Conservation (phyloP, 2,113 vertebrate genomes). For the Orientallactaga bullata region DNA sequence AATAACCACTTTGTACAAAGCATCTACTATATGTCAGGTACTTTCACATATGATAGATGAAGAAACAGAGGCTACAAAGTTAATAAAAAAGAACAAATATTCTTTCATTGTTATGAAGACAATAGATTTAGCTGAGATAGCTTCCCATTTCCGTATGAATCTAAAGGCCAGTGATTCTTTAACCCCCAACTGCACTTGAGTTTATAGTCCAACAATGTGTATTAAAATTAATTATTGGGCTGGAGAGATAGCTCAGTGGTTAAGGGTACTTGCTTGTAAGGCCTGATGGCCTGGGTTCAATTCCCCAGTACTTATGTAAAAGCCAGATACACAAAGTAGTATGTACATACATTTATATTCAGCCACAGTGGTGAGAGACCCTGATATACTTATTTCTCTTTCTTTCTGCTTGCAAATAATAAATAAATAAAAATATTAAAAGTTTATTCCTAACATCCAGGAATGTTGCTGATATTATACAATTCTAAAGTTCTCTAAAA, state of each 20-base stretch:
- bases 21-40: background rate
- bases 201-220: background rate
- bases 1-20: background rate
- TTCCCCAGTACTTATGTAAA: no score
- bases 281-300: no score
- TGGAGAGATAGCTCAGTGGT: no score
- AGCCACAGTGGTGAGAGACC: no score
- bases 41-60: background rate
- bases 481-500: background rate
- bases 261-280: no score
- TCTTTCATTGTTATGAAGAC: background rate
- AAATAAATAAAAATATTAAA: no score
- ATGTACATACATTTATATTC: no score
- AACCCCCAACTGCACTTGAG: background rate
- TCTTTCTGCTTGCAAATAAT: no score
- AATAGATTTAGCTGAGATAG: background rate
- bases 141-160: background rate
- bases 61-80: background rate
- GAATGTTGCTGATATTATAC: background rate
- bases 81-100: background rate
- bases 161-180: background rate
- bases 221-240: slow-evolving; percentile 25
- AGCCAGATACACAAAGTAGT: no score
- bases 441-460: no score
- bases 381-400: no score